These are phyloP conservation scores for Upupa epops DNA, from an alignment of 2,113 vertebrate genomes.

Conservation along the genomic window DNA sequence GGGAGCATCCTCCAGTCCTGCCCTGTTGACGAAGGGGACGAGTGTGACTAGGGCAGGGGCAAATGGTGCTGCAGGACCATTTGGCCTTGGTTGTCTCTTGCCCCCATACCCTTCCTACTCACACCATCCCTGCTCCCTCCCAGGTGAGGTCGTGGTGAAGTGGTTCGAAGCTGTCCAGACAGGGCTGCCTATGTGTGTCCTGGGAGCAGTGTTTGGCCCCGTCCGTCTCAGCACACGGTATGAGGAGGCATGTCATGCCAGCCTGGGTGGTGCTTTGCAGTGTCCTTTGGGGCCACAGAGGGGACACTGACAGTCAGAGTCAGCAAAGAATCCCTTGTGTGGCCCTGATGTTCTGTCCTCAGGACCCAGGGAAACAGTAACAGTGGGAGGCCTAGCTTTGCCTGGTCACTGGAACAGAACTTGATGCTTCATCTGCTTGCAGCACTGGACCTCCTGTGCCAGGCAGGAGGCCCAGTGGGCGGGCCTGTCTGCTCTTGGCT, in stretches of 20 bases:
- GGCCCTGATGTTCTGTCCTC: not conserved
- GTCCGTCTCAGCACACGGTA: conserved; percentile 84
- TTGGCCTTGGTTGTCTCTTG: not conserved
- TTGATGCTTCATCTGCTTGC: not conserved
- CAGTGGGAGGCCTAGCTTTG: not conserved
- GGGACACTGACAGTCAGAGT: not conserved
- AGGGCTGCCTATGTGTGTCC: conserved; percentile 92
- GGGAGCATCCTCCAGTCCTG: not conserved
- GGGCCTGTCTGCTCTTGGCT: not conserved
- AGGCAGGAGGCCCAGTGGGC: not conserved
- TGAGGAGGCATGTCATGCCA: not conserved
- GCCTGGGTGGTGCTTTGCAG: not conserved
- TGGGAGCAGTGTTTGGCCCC: conserved; percentile 89
- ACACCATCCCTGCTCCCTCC: not conserved
- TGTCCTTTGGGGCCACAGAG: not conserved
- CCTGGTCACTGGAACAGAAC: not conserved
- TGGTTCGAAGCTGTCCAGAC: conserved; percentile 95
- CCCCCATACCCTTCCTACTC: accelerated
- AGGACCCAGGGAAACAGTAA: not conserved
- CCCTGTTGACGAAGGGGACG: accelerated
- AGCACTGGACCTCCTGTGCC: not conserved
- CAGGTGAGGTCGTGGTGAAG: conserved; percentile 95
- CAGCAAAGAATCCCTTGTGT: accelerated
- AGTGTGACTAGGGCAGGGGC: accelerated
- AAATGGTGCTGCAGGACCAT: accelerated